A percentile compares a stretch with the other conserved stretches of the same genome.
phyloP scores from a whole-genome alignment of 2,113 vertebrate genomes.

The Cynocephalus volans region DNA sequence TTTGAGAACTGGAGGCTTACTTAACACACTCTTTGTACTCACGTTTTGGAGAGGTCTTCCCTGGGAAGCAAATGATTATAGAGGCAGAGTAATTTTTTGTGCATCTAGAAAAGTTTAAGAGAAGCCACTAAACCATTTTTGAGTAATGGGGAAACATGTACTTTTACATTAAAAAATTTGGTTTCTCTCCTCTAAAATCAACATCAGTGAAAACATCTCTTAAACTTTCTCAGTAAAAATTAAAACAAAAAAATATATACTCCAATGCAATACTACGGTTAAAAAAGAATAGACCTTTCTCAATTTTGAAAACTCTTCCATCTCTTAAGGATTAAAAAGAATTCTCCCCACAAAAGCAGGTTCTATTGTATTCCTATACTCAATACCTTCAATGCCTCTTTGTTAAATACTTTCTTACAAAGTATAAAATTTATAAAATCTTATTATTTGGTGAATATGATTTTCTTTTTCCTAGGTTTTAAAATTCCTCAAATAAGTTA shows the following conservation, averaged over 20 bases:
- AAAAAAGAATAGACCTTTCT: neutral
- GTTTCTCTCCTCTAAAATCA: neutral
- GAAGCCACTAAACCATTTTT: neutral
- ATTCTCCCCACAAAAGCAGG: neutral
- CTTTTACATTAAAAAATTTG: neutral
- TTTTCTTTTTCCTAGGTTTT: neutral
- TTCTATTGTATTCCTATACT: neutral
- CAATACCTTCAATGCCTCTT: neutral
- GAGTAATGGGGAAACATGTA: neutral
- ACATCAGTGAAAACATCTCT: neutral
- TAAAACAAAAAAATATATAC: neutral
- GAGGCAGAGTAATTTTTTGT: neutral
- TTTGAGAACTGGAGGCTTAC: neutral
- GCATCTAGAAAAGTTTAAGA: neutral
- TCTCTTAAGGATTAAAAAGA: neutral
- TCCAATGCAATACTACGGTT: neutral
- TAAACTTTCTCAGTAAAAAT: neutral
- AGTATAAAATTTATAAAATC: neutral
- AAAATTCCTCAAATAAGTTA: neutral
- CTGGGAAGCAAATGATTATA: neutral
- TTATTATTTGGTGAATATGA: neutral
- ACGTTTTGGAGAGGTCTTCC: neutral
- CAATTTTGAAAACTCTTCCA: neutral
- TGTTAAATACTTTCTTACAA: neutral
- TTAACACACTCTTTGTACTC: neutral